Percentiles rank a stretch among this genome's conserved stretches.
Evolutionary conservation across 2,113 vertebrate genomes (phyloP).

Genomic region (Megalops atlanticus): DNA sequence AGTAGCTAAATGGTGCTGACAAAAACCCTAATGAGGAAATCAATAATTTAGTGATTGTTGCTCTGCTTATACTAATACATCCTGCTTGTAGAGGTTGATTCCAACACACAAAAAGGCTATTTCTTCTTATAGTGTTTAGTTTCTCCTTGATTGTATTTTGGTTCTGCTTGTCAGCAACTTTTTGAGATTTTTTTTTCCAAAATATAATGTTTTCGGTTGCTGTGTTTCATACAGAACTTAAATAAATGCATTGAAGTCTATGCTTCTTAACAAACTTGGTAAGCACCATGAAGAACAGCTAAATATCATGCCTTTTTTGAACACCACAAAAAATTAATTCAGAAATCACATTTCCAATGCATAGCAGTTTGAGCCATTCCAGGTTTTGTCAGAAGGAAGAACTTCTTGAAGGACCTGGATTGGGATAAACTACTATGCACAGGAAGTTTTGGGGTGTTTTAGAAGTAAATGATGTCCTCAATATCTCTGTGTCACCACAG

Average conservation of each 20-base stretch:
- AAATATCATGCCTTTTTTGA: not conserved
- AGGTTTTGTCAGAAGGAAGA: not conserved
- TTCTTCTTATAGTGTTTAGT: slow-evolving; percentile 55
- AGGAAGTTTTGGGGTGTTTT: too few species aligned
- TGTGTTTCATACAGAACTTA: slow-evolving; percentile 2
- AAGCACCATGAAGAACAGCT: not conserved
- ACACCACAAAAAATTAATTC: not conserved
- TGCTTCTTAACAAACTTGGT: not conserved
- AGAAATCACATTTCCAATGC: too few species aligned
- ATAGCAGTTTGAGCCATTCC: too few species aligned
- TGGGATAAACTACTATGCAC: too few species aligned
- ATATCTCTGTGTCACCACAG: not conserved
- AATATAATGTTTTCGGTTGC: slow-evolving; percentile 14
- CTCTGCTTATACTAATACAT: slow-evolving; percentile 86
- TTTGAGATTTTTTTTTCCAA: slow-evolving; percentile 34
- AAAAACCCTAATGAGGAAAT: slow-evolving; percentile 87
- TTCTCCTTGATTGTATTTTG: slow-evolving; percentile 30
- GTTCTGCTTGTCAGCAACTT: slow-evolving; percentile 68
- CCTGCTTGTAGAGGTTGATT: slow-evolving; percentile 58
- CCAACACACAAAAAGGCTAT: slow-evolving; percentile 54
- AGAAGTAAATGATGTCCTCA: not conserved
- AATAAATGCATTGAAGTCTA: not conserved
- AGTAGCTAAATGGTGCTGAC: slow-evolving; percentile 92
- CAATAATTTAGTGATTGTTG: slow-evolving; percentile 91
- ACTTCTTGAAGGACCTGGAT: too few species aligned